Conservation (phyloP, 2,888 invertebrate species). For the Caenorhabditis sulstoni region DNA sequence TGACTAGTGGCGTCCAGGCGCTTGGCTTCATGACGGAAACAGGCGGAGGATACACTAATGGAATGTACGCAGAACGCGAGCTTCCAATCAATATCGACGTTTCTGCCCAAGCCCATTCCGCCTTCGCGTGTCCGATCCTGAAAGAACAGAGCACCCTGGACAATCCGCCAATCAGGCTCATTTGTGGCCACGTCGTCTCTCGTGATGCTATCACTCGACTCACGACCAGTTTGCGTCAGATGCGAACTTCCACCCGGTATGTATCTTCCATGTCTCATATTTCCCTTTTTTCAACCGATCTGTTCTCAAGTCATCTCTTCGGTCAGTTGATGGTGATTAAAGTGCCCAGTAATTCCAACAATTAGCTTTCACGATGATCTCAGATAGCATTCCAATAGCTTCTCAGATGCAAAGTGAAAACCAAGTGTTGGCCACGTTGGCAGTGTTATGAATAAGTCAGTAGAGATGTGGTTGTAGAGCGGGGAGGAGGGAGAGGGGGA, state of each 20-base stretch:
- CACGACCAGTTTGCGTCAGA: slow-evolving; percentile 28
- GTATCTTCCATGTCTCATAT: too few species aligned
- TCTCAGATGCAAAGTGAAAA: slow-evolving; percentile 71
- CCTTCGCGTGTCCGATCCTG: slow-evolving; percentile 98
- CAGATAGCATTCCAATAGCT: slow-evolving; percentile 60
- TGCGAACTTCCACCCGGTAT: slow-evolving; percentile 10
- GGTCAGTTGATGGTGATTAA: not conserved
- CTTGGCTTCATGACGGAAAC: too few species aligned
- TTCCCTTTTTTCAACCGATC: too few species aligned
- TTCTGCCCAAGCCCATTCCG: slow-evolving; percentile 91
- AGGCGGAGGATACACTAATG: too few species aligned
- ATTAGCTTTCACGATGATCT: slow-evolving; percentile 75
- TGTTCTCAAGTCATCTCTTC: too few species aligned
- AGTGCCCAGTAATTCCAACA: slow-evolving; percentile 36
- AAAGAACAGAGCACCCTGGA: slow-evolving; percentile 95
- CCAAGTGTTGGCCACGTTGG: slow-evolving; percentile 61
- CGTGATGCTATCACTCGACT: slow-evolving; percentile 96
- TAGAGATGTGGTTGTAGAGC: not conserved
- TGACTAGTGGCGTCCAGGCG: too few species aligned
- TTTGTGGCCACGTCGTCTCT: slow-evolving; percentile 98
- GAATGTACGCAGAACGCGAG: slow-evolving; percentile 81
- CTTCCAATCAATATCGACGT: slow-evolving; percentile 86
- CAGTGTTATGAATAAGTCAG: slow-evolving; percentile 16
- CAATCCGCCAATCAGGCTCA: slow-evolving; percentile 96
- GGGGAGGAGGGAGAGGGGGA: slow-evolving; percentile 18